These are phyloP conservation scores for Macaca mulatta DNA, from an alignment of 2,113 vertebrate genomes.

Conservation along the genomic window DNA sequence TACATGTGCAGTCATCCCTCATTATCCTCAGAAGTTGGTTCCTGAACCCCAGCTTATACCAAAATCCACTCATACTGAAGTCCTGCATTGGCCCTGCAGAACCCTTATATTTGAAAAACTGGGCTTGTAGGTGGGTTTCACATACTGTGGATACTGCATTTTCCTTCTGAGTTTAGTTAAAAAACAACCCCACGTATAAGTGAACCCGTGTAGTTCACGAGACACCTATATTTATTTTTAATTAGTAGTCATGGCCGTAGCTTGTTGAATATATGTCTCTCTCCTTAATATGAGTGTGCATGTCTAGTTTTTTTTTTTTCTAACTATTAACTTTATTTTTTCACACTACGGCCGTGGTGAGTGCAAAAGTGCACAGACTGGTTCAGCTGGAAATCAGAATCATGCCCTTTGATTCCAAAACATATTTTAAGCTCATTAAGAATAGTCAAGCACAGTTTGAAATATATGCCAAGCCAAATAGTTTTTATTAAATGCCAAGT, in stretches of 20 bases:
- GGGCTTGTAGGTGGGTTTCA: neutral
- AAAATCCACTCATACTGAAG: neutral
- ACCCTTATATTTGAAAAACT: neutral
- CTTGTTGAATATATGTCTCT: neutral
- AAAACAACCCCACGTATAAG: neutral
- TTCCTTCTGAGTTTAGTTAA: neutral
- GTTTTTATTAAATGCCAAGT: neutral
- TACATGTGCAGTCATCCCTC: neutral
- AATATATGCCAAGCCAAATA: neutral
- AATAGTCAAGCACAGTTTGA: neutral
- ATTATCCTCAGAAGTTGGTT: neutral
- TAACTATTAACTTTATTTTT: neutral
- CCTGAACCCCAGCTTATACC: neutral
- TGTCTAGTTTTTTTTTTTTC: neutral
- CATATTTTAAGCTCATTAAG: neutral
- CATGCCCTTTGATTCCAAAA: neutral
- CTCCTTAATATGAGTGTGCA: neutral
- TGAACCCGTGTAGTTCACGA: neutral
- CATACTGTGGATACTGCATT: neutral
- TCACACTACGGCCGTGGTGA: neutral
- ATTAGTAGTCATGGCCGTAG: neutral
- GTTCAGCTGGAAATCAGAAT: neutral
- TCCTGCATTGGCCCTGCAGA: neutral
- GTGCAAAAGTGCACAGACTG: neutral
- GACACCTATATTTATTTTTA: neutral